Evolutionary conservation across 2,113 vertebrate genomes (phyloP).

Genomic region (Anhinga rufa): DNA sequence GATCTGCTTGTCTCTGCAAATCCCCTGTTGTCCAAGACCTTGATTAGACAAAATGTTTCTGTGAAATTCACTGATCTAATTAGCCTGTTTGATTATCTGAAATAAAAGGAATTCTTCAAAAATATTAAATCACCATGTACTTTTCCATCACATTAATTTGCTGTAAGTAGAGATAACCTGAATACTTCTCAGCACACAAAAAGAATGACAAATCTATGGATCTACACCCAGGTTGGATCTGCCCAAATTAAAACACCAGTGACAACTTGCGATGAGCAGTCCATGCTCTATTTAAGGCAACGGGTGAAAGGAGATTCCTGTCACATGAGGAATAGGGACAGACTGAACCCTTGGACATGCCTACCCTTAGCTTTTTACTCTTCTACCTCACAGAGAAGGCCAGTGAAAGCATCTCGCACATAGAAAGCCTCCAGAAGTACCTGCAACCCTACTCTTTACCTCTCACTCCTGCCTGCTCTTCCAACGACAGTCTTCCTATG

Average conservation of each 20-base stretch:
- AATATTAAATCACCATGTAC: not conserved
- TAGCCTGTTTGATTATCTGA: not conserved
- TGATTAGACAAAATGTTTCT: not conserved
- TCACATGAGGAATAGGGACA: not conserved
- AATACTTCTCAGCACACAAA: not conserved
- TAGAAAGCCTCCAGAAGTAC: not conserved
- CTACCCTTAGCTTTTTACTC: not conserved
- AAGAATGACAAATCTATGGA: not conserved
- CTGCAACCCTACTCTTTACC: not conserved
- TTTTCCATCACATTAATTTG: not conserved
- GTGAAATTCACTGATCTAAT: not conserved
- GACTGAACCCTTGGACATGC: not conserved
- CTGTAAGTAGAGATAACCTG: not conserved
- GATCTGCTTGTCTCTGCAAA: not conserved
- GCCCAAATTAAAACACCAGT: not conserved
- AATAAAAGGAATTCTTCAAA: constrained; percentile 1
- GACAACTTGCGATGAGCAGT: not conserved
- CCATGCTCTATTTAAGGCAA: not conserved
- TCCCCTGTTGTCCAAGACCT: not conserved
- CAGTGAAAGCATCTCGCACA: not conserved
- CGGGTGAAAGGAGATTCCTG: too few species aligned
- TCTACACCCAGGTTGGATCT: not conserved
- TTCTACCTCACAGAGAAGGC: not conserved
- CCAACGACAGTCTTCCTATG: not conserved
- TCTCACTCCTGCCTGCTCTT: not conserved